Percentiles rank a stretch among this genome's conserved stretches.
Evolutionary conservation across 1,140 invertebrate genomes (phyloP).

Genomic region (Eueides isabella): DNA sequence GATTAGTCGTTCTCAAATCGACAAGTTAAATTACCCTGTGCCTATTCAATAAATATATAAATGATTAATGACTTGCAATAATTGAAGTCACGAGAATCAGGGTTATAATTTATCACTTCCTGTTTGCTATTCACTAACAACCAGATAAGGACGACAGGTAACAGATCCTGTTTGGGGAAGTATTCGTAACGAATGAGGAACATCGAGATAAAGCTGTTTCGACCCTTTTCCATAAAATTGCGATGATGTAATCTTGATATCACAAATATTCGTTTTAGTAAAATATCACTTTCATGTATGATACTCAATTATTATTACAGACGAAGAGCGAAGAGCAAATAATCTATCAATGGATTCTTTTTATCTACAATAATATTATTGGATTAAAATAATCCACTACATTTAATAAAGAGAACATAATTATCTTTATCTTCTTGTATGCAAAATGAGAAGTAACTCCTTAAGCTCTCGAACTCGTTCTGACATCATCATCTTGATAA

Average conservation of each 20-base stretch:
- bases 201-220: neutral
- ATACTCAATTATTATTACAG: too few relatives aligned
- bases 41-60: neutral
- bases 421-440: neutral
- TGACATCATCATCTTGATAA: constrained; percentile 14
- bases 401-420: constrained; percentile 7
- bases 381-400: neutral
- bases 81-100: neutral
- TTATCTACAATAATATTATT: neutral
- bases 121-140: neutral
- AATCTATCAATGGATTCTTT: too few relatives aligned
- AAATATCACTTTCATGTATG: too few relatives aligned
- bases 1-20: neutral
- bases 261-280: too few relatives aligned
- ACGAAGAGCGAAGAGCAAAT: too few relatives aligned
- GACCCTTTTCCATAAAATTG: neutral
- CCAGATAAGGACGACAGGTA: neutral
- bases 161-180: neutral
- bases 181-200: neutral
- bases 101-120: neutral
- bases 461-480: neutral
- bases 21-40: neutral
- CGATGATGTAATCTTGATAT: neutral
- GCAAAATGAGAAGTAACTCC: neutral
- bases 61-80: constrained; percentile 1